Evolutionary conservation across 2,888 invertebrate species (phyloP).

Genomic region (Ophraella communa): DNA sequence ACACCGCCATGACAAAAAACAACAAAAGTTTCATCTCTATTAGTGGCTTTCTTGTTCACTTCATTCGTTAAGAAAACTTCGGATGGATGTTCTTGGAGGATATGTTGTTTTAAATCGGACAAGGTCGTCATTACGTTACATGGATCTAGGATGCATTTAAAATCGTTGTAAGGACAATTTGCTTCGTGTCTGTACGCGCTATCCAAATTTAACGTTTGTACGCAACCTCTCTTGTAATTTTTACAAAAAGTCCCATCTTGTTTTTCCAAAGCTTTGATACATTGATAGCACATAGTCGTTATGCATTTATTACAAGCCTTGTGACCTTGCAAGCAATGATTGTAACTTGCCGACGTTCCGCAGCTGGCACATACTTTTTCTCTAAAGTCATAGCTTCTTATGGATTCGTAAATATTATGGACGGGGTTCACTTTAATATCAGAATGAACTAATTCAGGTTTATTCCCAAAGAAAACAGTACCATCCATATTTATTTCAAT

Average conservation of each 20-base stretch:
- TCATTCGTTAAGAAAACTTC: conserved; percentile 38
- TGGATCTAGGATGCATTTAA: conserved; percentile 44
- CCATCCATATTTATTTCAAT: conserved; percentile 37
- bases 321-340: conserved; percentile 46
- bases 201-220: conserved; percentile 35
- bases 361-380: conserved; percentile 39
- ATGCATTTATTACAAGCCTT: conserved; percentile 44
- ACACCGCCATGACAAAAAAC: conserved; percentile 45
- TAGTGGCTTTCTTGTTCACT: conserved; percentile 34
- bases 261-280: conserved; percentile 41
- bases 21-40: conserved; percentile 44
- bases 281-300: conserved; percentile 43
- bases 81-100: conserved; percentile 40
- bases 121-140: conserved; percentile 38
- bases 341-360: conserved; percentile 24
- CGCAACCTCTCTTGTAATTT: conserved; percentile 47
- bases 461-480: conserved; percentile 27
- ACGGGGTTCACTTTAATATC: conserved; percentile 28
- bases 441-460: conserved; percentile 34
- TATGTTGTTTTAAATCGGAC: conserved; percentile 40
- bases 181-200: conserved; percentile 44
- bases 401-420: conserved; percentile 36
- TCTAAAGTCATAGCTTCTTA: not conserved
- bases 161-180: conserved; percentile 47
- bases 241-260: conserved; percentile 44